Base-by-base conservation (phyloP, 2,113 vertebrate genomes). In the Rissa tridactyla region DNA sequence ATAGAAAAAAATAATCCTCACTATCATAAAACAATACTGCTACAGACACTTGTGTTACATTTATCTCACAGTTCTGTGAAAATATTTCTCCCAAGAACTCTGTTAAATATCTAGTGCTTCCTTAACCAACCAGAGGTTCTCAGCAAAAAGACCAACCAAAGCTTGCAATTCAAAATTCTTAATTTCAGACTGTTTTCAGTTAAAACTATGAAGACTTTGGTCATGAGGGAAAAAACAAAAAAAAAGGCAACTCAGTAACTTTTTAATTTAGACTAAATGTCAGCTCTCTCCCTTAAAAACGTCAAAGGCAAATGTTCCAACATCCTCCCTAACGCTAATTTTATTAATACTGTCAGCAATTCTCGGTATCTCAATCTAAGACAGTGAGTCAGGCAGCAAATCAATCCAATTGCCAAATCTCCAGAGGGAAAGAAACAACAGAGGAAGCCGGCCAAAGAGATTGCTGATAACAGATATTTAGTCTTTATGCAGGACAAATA, bases 321-420 rank as follows among this genome's bases (percentile, higher is more conserved):
- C 75, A 88, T 94, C 96, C 93, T 94, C 95, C 95, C 96, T 88
- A 92, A 88, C 2, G 8, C 71, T 96, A 92, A 94, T 95, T 95
- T 90, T 97, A 94, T 94, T 96, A 96, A 96, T 73, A 83, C 88
- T 96, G 93, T 96, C 95, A 94, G 90, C 94, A 95, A 94, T 96
- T 95, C 88, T 90, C 80, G 68, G 92, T 86, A 95, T 96, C 94
- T 92, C 95, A 88, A 77, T 85, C 91, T 92, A 54, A 91, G 94
- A 87, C 92, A 96, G 83, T 85, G 94, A 97, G 91, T 95, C 94
- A 96, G 92, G 95, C 97, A 90, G 84, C 94, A 96, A 97, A 95
- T 96, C 96, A 95, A 91, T 91, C 96, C 84, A 69, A 89, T 85
- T 85, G 92, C 69, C 58, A 69, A 77, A 49, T 40, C 96, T 94